phyloP scores from a whole-genome alignment of 2,113 vertebrate genomes.

The Synchiropus splendidus region DNA sequence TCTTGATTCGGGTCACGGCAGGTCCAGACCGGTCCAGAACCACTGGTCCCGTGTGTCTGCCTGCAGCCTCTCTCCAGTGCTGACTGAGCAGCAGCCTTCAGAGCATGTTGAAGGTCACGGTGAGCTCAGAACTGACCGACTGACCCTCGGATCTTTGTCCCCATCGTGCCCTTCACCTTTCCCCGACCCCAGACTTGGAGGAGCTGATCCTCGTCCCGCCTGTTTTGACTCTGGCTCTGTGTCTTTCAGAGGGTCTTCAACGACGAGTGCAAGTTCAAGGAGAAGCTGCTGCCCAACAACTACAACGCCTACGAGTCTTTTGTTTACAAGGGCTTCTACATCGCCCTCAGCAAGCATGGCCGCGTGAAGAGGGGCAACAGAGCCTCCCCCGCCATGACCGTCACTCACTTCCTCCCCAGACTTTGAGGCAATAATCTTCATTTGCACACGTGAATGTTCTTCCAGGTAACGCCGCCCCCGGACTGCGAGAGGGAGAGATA shows the following conservation, averaged over 20 bases:
- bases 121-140: too few species aligned
- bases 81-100: too few species aligned
- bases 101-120: too few species aligned
- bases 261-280: slow-evolving; percentile 91
- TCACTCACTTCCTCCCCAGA: slow-evolving; percentile 91
- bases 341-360: slow-evolving; percentile 88
- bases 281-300: slow-evolving; percentile 90
- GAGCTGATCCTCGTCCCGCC: too few species aligned
- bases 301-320: slow-evolving; percentile 93
- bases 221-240: too few species aligned
- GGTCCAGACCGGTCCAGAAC: too few species aligned
- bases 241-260: slow-evolving; percentile 75
- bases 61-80: too few species aligned
- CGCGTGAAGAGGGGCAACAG: slow-evolving; percentile 84
- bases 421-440: slow-evolving; percentile 70
- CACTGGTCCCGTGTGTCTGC: too few species aligned
- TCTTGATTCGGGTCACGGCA: too few species aligned
- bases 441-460: slow-evolving; percentile 78
- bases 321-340: slow-evolving; percentile 76
- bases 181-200: too few species aligned
- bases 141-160: too few species aligned
- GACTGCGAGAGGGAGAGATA: slow-evolving; percentile 54
- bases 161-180: not conserved
- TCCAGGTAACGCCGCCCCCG: slow-evolving; percentile 59
- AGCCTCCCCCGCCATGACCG: slow-evolving; percentile 83